Base-by-base conservation (phyloP, 2,888 invertebrate genomes). In the Cerceris rybyensis region DNA sequence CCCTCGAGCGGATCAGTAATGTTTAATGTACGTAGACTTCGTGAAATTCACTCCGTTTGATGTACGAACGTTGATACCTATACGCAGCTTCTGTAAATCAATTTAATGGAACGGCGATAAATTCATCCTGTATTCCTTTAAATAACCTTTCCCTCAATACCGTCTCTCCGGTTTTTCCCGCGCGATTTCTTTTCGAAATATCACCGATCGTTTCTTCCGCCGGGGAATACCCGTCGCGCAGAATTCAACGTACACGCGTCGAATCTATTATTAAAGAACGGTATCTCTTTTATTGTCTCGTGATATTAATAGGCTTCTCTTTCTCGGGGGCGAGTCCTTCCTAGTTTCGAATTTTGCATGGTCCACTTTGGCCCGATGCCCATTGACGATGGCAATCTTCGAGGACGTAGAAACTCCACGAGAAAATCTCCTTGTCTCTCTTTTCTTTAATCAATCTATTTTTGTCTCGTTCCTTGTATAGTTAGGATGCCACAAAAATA, bases 331-430 rank as follows among this genome's bases (percentile, higher is more conserved):
- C 58, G 28, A 13, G n/a, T 61, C 46, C 7, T 49, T 54, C 28
- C 9, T 46, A 14, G 14, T 54, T 49, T 70, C 52, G 49, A 55
- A 16, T 68, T 73, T 60, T 54, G 68, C 42, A 57, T 52, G 14
- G 17, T 5, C 14, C 16, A 65, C 49, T 61, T 79, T 79, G 83
- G 75, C 83, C 16, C 0, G 9, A 17, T 67, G 79, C 79, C 82
- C 79, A 57, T 13, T 50, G 64, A 59, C 58, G 67, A 68, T 72
- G 41, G 52, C 55, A 28, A 71, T 43, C 71, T 54, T 41, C 52
- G 68, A 54, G 63, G 67, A 78, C 60, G 55, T 17, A 41, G 67
- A 76, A 65, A 71, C 52, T 58, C 66, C 43, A 72, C 57, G 64
- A 64, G 69, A 67, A 66, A 41, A 49, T 42, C 59, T 57, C 52